A percentile compares a stretch with the other conserved stretches of the same genome.
These are phyloP conservation scores for Ectropis crepuscularia DNA, from an alignment of 2,888 invertebrate genomes.

Conservation along the genomic window DNA sequence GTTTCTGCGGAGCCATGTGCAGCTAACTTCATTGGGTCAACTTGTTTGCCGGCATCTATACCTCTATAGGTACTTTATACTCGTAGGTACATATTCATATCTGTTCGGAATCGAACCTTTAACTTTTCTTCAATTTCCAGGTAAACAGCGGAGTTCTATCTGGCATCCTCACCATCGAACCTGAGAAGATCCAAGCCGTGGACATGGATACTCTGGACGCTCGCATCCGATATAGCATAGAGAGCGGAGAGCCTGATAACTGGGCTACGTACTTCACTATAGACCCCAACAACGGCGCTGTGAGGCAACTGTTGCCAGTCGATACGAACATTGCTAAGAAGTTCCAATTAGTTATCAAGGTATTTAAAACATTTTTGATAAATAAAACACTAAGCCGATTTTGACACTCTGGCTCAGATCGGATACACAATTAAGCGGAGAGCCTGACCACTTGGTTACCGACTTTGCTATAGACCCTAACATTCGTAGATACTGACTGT, in stretches of 20 bases:
- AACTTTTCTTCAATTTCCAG: constrained; percentile 62
- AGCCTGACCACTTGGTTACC: neutral
- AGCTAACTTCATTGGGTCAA: too few relatives aligned
- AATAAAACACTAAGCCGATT: neutral
- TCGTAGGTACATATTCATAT: too few relatives aligned
- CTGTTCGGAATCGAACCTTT: too few relatives aligned
- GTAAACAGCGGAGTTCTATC: constrained; percentile 93
- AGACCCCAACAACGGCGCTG: constrained; percentile 91
- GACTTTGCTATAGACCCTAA: neutral
- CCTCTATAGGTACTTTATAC: too few relatives aligned
- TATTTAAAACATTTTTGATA: constrained; percentile 48
- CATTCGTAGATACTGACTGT: neutral
- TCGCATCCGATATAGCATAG: constrained; percentile 92
- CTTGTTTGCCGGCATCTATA: too few relatives aligned
- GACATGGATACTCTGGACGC: constrained; percentile 95
- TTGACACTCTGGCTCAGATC: neutral
- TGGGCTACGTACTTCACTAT: constrained; percentile 93
- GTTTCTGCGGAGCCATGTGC: too few relatives aligned
- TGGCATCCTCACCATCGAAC: constrained; percentile 92
- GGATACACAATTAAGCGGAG: neutral
- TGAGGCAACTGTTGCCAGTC: constrained; percentile 92
- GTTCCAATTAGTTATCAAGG: constrained; percentile 93
- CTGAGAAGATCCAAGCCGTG: constrained; percentile 95
- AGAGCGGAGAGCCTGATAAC: constrained; percentile 91
- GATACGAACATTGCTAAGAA: constrained; percentile 92